Percentiles rank a stretch among this genome's conserved stretches.
Evolutionary conservation across 1,140 invertebrate species (phyloP).

Genomic region (Meloidogyne exigua): DNA sequence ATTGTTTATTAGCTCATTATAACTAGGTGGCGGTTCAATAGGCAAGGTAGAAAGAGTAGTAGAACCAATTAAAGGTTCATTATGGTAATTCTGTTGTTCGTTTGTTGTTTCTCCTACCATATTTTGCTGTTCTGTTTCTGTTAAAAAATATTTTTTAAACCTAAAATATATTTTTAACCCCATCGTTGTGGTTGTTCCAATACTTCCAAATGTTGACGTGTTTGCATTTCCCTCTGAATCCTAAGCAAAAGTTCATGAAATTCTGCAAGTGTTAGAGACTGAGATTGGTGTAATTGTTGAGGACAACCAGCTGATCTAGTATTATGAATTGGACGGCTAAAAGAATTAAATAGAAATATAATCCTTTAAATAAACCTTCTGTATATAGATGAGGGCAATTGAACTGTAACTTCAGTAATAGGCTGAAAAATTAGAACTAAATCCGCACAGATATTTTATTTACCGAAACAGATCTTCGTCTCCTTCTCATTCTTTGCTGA

Average conservation of each 20-base stretch:
- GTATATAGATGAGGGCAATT: constrained; percentile 24
- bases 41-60: neutral
- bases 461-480: constrained; percentile 21
- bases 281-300: constrained; percentile 10
- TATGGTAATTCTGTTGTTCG: neutral
- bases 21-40: constrained; percentile 17
- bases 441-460: neutral
- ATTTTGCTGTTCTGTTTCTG: neutral
- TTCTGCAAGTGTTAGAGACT: constrained; percentile 23
- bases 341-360: neutral
- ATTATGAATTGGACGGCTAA: constrained; percentile 14
- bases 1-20: neutral
- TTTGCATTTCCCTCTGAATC: constrained; percentile 21
- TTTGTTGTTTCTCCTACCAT: neutral
- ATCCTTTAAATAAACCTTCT: neutral
- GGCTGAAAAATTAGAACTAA: neutral
- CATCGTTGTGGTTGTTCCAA: neutral
- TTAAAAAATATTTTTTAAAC: neutral
- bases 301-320: constrained; percentile 5
- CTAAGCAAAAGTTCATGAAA: constrained; percentile 21
- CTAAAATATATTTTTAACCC: neutral
- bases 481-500: neutral
- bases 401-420: constrained; percentile 23
- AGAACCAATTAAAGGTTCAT: neutral
- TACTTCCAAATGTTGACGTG: constrained; percentile 3